Conservation (phyloP, 2,888 invertebrate genomes). For the Teleogryllus oceanicus region DNA sequence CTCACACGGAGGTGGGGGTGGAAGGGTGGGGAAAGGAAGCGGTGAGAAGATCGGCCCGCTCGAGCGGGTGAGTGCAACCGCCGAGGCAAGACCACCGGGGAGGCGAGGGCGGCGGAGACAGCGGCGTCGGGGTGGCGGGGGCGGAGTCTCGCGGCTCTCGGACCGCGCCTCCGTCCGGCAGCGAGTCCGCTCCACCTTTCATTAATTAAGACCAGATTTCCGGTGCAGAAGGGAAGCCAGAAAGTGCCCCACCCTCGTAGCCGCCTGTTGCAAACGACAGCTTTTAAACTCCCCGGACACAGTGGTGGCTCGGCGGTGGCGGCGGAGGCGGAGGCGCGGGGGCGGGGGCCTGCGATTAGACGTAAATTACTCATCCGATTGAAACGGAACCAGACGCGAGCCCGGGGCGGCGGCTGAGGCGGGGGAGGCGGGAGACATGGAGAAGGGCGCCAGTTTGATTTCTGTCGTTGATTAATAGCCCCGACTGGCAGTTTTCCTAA, state of each 20-base stretch:
- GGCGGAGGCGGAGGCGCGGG: not conserved
- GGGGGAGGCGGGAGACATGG: too few relatives aligned
- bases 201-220: conserved; percentile 33
- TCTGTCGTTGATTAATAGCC: not conserved
- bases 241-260: not conserved
- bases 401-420: not conserved
- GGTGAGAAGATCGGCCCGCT: too few relatives aligned
- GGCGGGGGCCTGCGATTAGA: not conserved
- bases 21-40: too few relatives aligned
- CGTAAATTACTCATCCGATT: conserved; percentile 18
- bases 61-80: too few relatives aligned
- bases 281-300: conserved; percentile 18
- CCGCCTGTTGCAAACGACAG: conserved; percentile 18
- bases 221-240: conserved; percentile 24
- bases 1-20: too few relatives aligned
- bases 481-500: not conserved
- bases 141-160: not conserved
- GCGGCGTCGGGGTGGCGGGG: not conserved
- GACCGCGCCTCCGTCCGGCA: too few relatives aligned
- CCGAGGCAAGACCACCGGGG: not conserved
- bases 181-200: conserved; percentile 25
- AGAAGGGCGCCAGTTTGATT: not conserved
- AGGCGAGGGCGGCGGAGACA: not conserved
- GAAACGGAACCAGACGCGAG: not conserved
- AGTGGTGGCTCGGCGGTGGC: not conserved